Evolutionary conservation across 2,797 vertebrate genomes (phyloP), one percentile per base, ranked within the genome.

Genomic region (Pterois miles): DNA sequence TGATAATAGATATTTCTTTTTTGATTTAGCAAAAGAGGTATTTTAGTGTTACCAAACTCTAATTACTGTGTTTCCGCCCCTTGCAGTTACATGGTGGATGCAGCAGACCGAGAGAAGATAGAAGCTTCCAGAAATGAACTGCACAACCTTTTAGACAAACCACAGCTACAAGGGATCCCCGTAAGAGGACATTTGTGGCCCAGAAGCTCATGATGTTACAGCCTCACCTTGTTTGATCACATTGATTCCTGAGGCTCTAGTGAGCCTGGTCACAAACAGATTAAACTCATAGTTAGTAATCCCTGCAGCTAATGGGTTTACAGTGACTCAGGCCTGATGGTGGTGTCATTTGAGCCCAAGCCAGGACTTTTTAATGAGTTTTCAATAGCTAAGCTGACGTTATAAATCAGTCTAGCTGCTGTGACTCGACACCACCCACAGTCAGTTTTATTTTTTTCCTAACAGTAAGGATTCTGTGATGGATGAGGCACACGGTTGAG

Each of bases 141-240:
- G 68, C 98, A 99, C 93, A 99, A 98, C 90, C 97, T 99, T 78
- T 95, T 99, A 96, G 98, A 99, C 75, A 99, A 99, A 89, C 98
- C 98, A 67, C 98, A 99, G 88, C 91, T 99, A 93, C 98, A 99
- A 95, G 98, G 98, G 91, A 99, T 99, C 82, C 98, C 98, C 82
- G 98, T 99, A 94, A 96, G 97, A 81, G n/a, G 8, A 31, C 1
- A 0, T 14, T 57, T 81, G 52, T 70, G 36, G 16, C 60, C 25
- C 23, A 52, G 76, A 73, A 2, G 46, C 20, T 57, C 22, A 2
- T 64, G 18, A 64, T 65, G 13, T 46, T 50, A 11, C 52, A 31
- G 59, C 43, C 25, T 67, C 31, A 10, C 11, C 56, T 22, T 60
- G 4, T 59, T 65, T 75, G 12, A 58, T 38, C 27, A 29, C 43